phyloP scores from a whole-genome alignment of 1,140 invertebrate genomes.

The Acromyrmex heyeri region DNA sequence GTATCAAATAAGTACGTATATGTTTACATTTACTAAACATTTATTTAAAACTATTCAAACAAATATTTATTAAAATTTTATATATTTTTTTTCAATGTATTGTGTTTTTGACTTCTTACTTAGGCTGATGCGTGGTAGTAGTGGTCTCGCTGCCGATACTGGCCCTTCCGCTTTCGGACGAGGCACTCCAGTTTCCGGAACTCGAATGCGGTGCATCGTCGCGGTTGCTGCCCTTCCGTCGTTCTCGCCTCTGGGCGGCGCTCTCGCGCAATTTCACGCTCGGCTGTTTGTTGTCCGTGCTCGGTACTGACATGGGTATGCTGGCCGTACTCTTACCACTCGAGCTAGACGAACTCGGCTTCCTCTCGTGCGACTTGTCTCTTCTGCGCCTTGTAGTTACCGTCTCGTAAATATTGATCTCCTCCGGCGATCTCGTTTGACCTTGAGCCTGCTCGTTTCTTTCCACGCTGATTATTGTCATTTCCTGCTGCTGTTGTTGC shows the following conservation, averaged over 20 bases:
- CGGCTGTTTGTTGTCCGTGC: slow-evolving; percentile 73
- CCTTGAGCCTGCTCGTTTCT: slow-evolving; percentile 75
- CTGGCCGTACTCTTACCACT: slow-evolving; percentile 86
- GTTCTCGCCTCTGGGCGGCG: slow-evolving; percentile 89
- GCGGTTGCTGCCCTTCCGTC: slow-evolving; percentile 86
- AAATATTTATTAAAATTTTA: too few species aligned
- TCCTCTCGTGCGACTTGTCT: slow-evolving; percentile 90
- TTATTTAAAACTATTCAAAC: too few species aligned
- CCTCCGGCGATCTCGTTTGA: slow-evolving; percentile 86
- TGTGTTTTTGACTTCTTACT: slow-evolving; percentile 82
- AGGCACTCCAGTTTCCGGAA: slow-evolving; percentile 97
- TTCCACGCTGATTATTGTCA: slow-evolving; percentile 82
- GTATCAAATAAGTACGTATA: too few species aligned
- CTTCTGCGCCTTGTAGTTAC: slow-evolving; percentile 88
- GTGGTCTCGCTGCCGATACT: slow-evolving; percentile 94
- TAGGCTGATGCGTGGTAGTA: slow-evolving; percentile 90
- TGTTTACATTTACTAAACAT: too few species aligned
- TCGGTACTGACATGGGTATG: slow-evolving; percentile 86
- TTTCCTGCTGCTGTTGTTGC: slow-evolving; percentile 82
- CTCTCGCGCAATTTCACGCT: slow-evolving; percentile 91
- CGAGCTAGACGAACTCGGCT: slow-evolving; percentile 91
- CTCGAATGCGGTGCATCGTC: slow-evolving; percentile 93
- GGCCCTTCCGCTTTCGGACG: slow-evolving; percentile 95
- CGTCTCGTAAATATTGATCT: slow-evolving; percentile 89
- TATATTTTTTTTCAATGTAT: too few species aligned